Evolutionary conservation across 2,888 invertebrate species (phyloP).

Genomic region (Agrotis ipsilon): DNA sequence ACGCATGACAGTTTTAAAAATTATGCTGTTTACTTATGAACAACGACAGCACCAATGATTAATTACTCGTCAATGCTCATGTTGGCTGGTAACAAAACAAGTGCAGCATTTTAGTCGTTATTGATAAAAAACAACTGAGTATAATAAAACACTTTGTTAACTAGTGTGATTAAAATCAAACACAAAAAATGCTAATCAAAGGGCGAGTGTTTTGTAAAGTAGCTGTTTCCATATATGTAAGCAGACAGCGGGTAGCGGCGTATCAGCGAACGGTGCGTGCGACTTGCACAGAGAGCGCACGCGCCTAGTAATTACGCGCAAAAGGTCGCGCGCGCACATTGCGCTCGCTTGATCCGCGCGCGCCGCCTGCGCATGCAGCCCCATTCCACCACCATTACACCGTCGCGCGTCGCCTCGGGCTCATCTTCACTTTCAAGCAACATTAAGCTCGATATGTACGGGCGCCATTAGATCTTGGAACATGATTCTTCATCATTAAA

Average conservation of each 20-base stretch:
- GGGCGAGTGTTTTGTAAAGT: constrained; percentile 79
- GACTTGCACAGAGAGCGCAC: constrained; percentile 77
- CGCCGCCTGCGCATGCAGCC: constrained; percentile 65
- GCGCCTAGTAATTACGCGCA: constrained; percentile 87
- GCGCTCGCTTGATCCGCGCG: constrained; percentile 72
- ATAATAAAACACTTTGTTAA: constrained; percentile 73
- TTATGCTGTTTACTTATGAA: constrained; percentile 30
- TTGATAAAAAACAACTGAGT: constrained; percentile 39
- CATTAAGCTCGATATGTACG: constrained; percentile 44
- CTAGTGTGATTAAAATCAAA: constrained; percentile 80
- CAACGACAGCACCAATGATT: constrained; percentile 33
- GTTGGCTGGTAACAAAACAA: constrained; percentile 26
- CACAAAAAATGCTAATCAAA: constrained; percentile 82
- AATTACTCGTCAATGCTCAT: constrained; percentile 59
- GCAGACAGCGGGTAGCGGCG: constrained; percentile 64
- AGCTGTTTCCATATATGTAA: constrained; percentile 82
- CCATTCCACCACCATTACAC: constrained; percentile 63
- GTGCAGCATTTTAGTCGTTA: constrained; percentile 30
- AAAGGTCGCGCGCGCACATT: constrained; percentile 90
- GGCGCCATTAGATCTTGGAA: constrained; percentile 53
- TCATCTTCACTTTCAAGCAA: constrained; percentile 62
- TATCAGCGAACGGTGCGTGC: constrained; percentile 68
- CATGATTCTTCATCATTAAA: constrained; percentile 37
- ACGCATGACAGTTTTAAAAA: constrained; percentile 35
- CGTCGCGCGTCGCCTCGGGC: constrained; percentile 49